Percentiles rank a stretch among this genome's conserved stretches.
phyloP scores from a whole-genome alignment of 2,113 vertebrate species.

The Trachemys scripta region DNA sequence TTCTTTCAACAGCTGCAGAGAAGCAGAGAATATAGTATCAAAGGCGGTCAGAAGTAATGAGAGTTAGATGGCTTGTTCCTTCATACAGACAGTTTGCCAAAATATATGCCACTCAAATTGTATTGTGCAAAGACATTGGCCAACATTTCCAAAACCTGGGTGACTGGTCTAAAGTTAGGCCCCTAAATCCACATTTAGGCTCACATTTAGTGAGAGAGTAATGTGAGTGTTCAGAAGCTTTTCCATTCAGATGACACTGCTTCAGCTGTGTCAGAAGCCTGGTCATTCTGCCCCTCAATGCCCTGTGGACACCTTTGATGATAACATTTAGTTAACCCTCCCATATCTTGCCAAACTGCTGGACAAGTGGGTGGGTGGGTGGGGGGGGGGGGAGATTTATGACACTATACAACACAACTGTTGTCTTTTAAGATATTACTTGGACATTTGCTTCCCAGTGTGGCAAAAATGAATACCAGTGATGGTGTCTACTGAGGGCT shows the following conservation, averaged over 20 bases:
- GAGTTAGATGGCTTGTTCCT: background rate
- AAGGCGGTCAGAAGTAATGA: background rate
- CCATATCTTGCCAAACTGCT: background rate
- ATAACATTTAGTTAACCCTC: background rate
- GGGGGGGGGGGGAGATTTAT: background rate
- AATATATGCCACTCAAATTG: background rate
- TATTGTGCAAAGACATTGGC: background rate
- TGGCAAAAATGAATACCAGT: background rate
- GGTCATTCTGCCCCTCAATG: background rate
- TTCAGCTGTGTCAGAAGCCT: background rate
- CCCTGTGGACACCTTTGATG: background rate
- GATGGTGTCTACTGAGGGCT: background rate
- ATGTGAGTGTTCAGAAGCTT: background rate
- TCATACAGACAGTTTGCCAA: background rate
- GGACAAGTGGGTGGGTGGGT: background rate
- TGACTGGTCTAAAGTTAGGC: background rate
- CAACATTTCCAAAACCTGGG: background rate
- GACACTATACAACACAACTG: background rate
- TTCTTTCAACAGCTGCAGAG: slow-evolving; percentile 7
- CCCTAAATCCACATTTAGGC: background rate
- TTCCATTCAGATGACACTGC: background rate
- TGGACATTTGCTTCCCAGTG: background rate
- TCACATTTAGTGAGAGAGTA: background rate
- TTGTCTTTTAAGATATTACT: background rate
- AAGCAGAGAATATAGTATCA: background rate